Conservation (phyloP, 2,888 invertebrate genomes). For the Sussaba pulchella region DNA sequence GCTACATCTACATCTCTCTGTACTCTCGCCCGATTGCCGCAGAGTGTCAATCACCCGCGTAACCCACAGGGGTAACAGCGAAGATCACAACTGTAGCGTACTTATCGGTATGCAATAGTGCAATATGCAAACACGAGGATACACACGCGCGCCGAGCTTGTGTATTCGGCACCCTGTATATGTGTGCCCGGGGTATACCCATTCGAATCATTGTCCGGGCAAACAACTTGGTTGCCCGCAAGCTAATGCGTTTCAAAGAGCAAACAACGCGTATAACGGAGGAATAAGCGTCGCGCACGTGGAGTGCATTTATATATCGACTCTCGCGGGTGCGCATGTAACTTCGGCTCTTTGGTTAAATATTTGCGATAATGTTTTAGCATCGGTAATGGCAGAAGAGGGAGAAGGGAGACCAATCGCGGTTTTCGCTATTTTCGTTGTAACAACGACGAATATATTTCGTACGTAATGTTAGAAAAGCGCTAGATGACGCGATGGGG, state of each 20-base stretch:
- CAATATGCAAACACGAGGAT: slow-evolving; percentile 68
- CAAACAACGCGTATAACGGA: slow-evolving; percentile 42
- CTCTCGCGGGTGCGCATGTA: neutral
- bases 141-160: slow-evolving; percentile 14
- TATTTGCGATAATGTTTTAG: slow-evolving; percentile 23
- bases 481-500: neutral
- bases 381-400: neutral
- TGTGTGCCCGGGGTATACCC: slow-evolving; percentile 66
- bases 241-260: slow-evolving; percentile 67
- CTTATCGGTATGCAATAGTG: slow-evolving; percentile 67
- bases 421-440: neutral
- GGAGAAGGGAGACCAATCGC: neutral
- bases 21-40: slow-evolving; percentile 26
- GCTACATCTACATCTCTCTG: neutral
- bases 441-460: neutral
- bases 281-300: slow-evolving; percentile 23
- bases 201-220: slow-evolving; percentile 68
- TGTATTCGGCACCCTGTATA: slow-evolving; percentile 18
- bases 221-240: slow-evolving; percentile 66
- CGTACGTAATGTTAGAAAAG: neutral
- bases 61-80: slow-evolving; percentile 37
- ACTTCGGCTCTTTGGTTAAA: slow-evolving; percentile 14
- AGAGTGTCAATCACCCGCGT: slow-evolving; percentile 63
- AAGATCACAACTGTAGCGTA: slow-evolving; percentile 57
- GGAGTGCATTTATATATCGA: slow-evolving; percentile 18